A percentile compares a stretch with the other conserved stretches of the same genome.
Conservation (phyloP, 2,888 invertebrate species). For the Altica lythri region DNA sequence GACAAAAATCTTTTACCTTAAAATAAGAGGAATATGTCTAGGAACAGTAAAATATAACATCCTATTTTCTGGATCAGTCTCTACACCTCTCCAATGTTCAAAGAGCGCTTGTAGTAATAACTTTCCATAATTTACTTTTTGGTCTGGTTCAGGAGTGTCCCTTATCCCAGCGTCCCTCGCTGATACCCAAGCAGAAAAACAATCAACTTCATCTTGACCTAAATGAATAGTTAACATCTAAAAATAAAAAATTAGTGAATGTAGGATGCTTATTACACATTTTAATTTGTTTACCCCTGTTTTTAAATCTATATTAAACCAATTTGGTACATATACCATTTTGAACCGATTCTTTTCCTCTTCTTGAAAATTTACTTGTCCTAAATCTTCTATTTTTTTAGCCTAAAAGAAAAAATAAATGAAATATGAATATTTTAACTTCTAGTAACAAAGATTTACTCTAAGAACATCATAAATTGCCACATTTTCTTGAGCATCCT, state of each 20-base stretch:
- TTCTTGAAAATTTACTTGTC: constrained; percentile 88
- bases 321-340: constrained; percentile 95
- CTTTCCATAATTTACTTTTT: constrained; percentile 95
- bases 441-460: constrained; percentile 56
- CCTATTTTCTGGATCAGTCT: constrained; percentile 73
- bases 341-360: constrained; percentile 90
- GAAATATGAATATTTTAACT: constrained; percentile 1
- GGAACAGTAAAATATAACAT: constrained; percentile 90
- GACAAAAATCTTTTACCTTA: constrained; percentile 53
- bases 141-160: constrained; percentile 68
- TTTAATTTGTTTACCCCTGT: constrained; percentile 76
- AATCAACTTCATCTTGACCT: constrained; percentile 96
- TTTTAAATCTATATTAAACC: constrained; percentile 99
- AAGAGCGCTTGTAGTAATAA: constrained; percentile 90
- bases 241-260: constrained; percentile 22
- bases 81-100: constrained; percentile 85
- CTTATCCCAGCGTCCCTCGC: constrained; percentile 89
- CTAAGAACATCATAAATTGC: constrained; percentile 93
- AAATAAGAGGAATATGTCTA: constrained; percentile 94
- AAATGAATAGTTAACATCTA: constrained; percentile 96
- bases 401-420: constrained; percentile 58
- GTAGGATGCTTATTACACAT: constrained; percentile 1
- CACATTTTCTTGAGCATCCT: constrained; percentile 90
- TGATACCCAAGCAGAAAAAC: constrained; percentile 98
- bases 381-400: constrained; percentile 86